Conservation (phyloP, 2,888 invertebrate genomes). For the Myopa tessellatipennis region DNA sequence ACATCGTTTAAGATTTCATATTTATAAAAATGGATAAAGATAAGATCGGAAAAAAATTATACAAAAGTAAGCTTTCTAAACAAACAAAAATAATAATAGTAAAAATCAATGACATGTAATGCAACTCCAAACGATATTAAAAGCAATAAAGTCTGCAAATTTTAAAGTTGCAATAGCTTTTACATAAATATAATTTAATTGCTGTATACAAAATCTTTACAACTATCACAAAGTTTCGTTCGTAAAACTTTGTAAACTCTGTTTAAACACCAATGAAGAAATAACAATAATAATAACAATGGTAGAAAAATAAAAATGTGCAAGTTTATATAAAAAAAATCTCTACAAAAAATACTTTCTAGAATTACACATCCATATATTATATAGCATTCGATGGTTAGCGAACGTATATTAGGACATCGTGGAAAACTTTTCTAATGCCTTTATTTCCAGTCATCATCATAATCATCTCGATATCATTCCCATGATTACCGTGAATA, state of each 20-base stretch:
- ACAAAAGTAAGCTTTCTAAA: not conserved
- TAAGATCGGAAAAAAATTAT: not conserved
- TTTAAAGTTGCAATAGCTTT: conserved; percentile 8
- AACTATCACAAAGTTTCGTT: not conserved
- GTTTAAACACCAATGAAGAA: conserved; percentile 22
- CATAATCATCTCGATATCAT: not conserved
- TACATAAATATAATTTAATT: not conserved
- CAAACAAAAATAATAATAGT: not conserved
- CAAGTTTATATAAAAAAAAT: not conserved
- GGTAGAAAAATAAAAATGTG: not conserved
- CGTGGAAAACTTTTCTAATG: conserved; percentile 10
- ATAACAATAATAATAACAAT: not conserved
- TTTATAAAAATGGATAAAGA: not conserved
- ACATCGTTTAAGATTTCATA: not conserved
- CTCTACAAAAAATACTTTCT: not conserved
- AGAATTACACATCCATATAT: too few species aligned
- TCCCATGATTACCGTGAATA: not conserved
- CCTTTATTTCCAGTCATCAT: not conserved
- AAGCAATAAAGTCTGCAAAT: conserved; percentile 20
- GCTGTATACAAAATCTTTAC: conserved; percentile 5
- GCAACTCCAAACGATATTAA: not conserved
- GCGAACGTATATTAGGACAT: too few species aligned
- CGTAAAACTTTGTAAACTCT: too few species aligned
- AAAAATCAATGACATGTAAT: not conserved
- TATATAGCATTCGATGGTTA: too few species aligned